Conservation (phyloP, 2,888 invertebrate species). For the Endomychus coccineus region DNA sequence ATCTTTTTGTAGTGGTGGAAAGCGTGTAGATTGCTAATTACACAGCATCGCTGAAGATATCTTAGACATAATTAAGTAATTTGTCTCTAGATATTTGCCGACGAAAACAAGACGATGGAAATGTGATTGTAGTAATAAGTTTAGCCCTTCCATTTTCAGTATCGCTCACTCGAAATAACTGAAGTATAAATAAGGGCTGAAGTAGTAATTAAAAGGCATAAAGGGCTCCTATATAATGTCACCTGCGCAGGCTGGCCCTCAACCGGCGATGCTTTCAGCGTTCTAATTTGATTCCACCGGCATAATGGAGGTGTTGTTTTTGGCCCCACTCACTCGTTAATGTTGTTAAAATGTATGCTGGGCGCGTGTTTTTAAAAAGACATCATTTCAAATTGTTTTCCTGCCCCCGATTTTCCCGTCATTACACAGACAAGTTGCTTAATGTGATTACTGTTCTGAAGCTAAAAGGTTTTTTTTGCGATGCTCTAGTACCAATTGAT, state of each 20-base stretch:
- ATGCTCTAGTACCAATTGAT: too few relatives aligned
- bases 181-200: conserved; percentile 1
- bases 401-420: too few relatives aligned
- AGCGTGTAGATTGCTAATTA: too few relatives aligned
- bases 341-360: conserved; percentile 20
- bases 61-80: neutral
- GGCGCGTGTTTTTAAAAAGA: too few relatives aligned
- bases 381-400: too few relatives aligned
- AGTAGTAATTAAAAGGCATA: neutral
- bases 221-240: neutral
- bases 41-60: too few relatives aligned
- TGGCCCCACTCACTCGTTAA: conserved; percentile 20
- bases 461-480: too few relatives aligned
- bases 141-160: neutral
- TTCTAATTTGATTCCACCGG: conserved; percentile 20
- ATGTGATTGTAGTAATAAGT: neutral
- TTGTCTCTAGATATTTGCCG: neutral
- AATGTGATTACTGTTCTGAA: too few relatives aligned
- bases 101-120: neutral
- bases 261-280: conserved; percentile 9
- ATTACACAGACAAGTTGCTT: too few relatives aligned
- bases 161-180: conserved; percentile 1
- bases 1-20: too few relatives aligned
- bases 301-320: conserved; percentile 23
- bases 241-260: neutral